Percentiles rank a stretch among this genome's conserved stretches.
phyloP scores from a whole-genome alignment of 2,888 invertebrate species.

The Sminthurinus aureus region DNA sequence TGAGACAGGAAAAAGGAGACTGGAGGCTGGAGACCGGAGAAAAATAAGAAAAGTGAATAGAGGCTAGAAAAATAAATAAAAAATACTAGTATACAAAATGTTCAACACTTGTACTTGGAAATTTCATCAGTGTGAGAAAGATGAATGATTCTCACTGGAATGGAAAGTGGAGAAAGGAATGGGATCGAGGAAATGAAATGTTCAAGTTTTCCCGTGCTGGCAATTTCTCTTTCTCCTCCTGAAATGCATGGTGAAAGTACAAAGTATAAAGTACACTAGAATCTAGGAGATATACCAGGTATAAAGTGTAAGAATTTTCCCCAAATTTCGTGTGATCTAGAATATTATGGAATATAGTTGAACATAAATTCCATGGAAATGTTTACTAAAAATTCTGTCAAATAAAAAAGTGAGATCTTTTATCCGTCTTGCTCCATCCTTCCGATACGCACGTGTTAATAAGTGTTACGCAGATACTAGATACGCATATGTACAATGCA shows the following conservation, averaged over 20 bases:
- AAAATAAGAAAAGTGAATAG: too few species aligned
- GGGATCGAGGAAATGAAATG: neutral
- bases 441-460: too few species aligned
- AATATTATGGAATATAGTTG: neutral
- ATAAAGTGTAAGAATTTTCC: too few species aligned
- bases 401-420: neutral
- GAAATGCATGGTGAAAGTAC: too few species aligned
- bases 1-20: too few species aligned
- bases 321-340: too few species aligned
- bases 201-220: slow-evolving; percentile 12
- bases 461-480: too few species aligned
- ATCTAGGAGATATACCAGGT: too few species aligned
- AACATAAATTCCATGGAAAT: neutral
- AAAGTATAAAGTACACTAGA: too few species aligned
- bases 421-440: too few species aligned
- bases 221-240: slow-evolving; percentile 2
- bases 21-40: neutral
- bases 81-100: too few species aligned
- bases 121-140: neutral
- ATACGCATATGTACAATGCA: neutral
- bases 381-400: slow-evolving; percentile 15
- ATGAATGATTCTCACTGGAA: neutral
- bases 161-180: neutral
- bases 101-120: neutral
- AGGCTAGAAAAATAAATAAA: too few species aligned